Percentiles rank a stretch among this genome's conserved stretches.
Conservation (phyloP, 1,140 invertebrate genomes). For the Eriocheir sinensis region DNA sequence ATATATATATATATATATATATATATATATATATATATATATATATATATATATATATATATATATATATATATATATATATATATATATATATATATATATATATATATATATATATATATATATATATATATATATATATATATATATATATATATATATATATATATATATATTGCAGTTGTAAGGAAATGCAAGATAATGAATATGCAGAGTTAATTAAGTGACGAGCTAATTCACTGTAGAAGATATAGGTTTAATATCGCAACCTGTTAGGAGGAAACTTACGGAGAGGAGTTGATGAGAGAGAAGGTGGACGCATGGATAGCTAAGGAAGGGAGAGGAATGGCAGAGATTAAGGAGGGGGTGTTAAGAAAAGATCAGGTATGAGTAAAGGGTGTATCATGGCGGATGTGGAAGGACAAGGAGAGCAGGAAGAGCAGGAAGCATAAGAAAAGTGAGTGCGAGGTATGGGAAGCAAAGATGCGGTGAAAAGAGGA, state of each 20-base stretch:
- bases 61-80: constrained; percentile 28
- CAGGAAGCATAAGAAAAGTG: background rate
- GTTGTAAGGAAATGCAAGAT: background rate
- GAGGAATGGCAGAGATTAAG: background rate
- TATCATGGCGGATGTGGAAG: background rate
- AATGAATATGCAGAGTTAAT: too few relatives aligned
- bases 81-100: background rate
- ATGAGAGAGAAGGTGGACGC: background rate
- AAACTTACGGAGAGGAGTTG: background rate
- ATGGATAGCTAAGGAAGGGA: background rate
- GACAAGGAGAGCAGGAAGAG: background rate
- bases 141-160: constrained; percentile 28
- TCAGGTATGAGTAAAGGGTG: background rate
- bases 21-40: background rate
- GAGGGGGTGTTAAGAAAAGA: background rate
- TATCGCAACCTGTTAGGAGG: too few relatives aligned
- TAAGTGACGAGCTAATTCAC: too few relatives aligned
- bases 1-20: background rate
- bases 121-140: constrained; percentile 28
- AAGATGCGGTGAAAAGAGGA: background rate
- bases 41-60: constrained; percentile 2
- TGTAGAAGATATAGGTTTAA: too few relatives aligned
- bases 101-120: constrained; percentile 19
- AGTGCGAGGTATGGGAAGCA: background rate
- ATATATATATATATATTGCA: background rate